Evolutionary conservation across 2,113 vertebrate genomes (phyloP), one percentile per base, ranked within the genome.

Genomic region (Leptobrachium ailaonicum): DNA sequence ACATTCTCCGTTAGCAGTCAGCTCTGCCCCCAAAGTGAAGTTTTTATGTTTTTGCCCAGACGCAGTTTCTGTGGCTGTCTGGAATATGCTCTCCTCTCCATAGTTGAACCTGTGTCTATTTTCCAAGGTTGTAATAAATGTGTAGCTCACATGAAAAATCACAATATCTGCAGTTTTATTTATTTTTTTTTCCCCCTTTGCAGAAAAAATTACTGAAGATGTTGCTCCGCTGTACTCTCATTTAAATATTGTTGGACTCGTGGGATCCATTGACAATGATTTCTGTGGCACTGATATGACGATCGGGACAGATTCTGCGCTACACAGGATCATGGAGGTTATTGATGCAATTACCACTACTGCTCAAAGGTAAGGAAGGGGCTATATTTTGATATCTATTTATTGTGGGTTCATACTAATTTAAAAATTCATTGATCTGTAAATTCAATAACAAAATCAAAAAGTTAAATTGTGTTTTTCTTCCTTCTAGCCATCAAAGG

Each of bases 221-320:
- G 82, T 91, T 6, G 94, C 95, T 0, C 85, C 84, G 82, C 75
- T 91, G 82, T 92, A 96, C 67, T 82, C 85, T 0, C 92, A 90
- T 84, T 88, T 98, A 76, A 97, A 94, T 90, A 95, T 98, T 0
- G 96, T 94, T 0, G 96, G 96, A 2, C 88, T 98, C 41, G 96
- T 97, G 12, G 96, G 96, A 56, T 98, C 96, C 82, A 98, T 98
- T 0, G 96, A 98, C 85, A 98, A 98, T 0, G 96, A 98, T 85
- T 98, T 98, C 92, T 97, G 96, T 0, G 96, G 96, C 69, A 98
- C 96, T 0, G 96, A 98, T 88, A 98, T 98, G 96, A 98, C 96
- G 84, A 98, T 98, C 0, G 96, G 96, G 41, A 96, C 96, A 0
- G 96, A 98, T 85, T 98, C 97, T 0, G 97, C 97, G 0, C 88